phyloP scores from a whole-genome alignment of 2,888 invertebrate species.

The Eupithecia inturbata region DNA sequence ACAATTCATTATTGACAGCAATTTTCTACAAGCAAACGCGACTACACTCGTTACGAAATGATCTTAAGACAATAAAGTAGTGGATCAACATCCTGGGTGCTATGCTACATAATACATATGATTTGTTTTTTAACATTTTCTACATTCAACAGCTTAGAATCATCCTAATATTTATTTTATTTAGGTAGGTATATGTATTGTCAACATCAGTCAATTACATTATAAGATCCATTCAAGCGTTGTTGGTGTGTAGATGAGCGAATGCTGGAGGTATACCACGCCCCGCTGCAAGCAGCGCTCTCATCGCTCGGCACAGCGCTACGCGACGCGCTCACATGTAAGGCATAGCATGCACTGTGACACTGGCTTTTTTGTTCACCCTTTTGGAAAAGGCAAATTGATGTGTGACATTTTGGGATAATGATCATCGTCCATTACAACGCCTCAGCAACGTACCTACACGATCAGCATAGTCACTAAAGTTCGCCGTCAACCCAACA shows the following conservation, averaged over 20 bases:
- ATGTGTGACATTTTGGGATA: neutral
- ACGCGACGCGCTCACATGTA: conserved; percentile 87
- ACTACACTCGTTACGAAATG: too few relatives aligned
- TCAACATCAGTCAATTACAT: neutral
- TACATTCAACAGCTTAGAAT: too few relatives aligned
- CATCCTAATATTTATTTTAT: too few relatives aligned
- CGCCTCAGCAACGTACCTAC: neutral
- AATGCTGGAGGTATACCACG: conserved; percentile 86
- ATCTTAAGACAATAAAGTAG: too few relatives aligned
- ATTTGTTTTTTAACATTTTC: too few relatives aligned
- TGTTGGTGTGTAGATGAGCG: conserved; percentile 65
- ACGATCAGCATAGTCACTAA: neutral
- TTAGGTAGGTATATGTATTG: neutral
- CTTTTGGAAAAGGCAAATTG: neutral
- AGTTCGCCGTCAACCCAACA: neutral
- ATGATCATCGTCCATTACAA: neutral
- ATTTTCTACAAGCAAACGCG: too few relatives aligned
- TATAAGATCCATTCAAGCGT: neutral
- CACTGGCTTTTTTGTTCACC: conserved; percentile 15
- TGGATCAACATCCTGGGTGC: too few relatives aligned
- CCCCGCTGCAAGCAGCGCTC: conserved; percentile 85
- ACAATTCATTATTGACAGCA: too few relatives aligned
- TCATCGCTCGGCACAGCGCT: conserved; percentile 86
- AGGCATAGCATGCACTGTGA: conserved; percentile 70
- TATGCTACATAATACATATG: too few relatives aligned